Percentiles rank a stretch among this genome's conserved stretches.
phyloP scores from a whole-genome alignment of 2,888 invertebrate genomes.

The Hololepta plana region DNA sequence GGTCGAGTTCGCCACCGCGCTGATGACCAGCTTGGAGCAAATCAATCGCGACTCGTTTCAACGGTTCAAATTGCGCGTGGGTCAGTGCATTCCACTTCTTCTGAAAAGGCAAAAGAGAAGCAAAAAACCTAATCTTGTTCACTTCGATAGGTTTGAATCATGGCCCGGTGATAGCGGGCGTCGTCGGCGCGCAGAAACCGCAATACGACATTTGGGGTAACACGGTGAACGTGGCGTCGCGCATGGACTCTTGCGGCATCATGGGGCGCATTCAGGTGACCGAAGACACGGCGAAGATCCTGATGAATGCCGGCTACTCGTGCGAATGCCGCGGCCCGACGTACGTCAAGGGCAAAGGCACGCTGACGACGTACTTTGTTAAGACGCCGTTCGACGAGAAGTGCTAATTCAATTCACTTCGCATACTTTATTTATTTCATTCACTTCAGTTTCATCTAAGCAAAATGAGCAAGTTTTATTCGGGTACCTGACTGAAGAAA shows the following conservation, averaged over 20 bases:
- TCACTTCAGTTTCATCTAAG: too few species aligned
- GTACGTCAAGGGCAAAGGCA: constrained; percentile 89
- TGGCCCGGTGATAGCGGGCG: constrained; percentile 89
- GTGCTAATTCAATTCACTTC: too few species aligned
- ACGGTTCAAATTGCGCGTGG: constrained; percentile 85
- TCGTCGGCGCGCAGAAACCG: constrained; percentile 93
- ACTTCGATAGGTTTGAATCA: constrained; percentile 53
- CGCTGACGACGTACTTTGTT: constrained; percentile 79
- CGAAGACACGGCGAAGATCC: constrained; percentile 62
- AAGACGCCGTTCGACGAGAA: constrained; percentile 61
- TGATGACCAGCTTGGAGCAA: constrained; percentile 84
- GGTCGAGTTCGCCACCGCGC: constrained; percentile 86
- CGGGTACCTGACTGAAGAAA: too few species aligned
- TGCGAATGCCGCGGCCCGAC: constrained; percentile 86
- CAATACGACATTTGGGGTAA: constrained; percentile 99
- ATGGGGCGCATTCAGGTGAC: constrained; percentile 74
- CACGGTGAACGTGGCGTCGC: constrained; percentile 90
- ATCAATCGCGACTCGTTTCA: constrained; percentile 95
- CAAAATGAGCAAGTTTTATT: too few species aligned
- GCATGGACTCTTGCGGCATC: constrained; percentile 93
- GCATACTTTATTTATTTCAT: too few species aligned
- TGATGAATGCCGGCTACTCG: constrained; percentile 70
- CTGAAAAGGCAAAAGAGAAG: too few species aligned
- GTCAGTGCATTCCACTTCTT: constrained; percentile 38
- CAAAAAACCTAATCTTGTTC: not conserved